A percentile compares a stretch with the other conserved stretches of the same genome.
Evolutionary conservation across 2,888 invertebrate genomes (phyloP).

Genomic region (Epinotia bilunana): DNA sequence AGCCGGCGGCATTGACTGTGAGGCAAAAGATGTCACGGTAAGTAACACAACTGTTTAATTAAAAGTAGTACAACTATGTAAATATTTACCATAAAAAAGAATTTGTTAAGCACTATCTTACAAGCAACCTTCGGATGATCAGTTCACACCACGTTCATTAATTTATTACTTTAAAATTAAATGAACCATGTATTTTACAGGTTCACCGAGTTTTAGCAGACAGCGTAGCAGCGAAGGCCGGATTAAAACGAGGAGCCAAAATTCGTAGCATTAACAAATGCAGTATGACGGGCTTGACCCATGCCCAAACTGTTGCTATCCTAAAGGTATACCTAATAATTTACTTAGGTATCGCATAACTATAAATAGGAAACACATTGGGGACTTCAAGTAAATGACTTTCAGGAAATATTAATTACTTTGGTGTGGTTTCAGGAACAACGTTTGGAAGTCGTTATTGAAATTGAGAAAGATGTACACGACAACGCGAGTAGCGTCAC

Average conservation of each 20-base stretch:
- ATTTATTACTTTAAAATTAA: not conserved
- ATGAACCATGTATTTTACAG: constrained; percentile 71
- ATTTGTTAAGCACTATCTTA: not conserved
- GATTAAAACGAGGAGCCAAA: constrained; percentile 94
- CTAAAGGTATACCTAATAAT: constrained; percentile 87
- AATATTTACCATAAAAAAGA: too few species aligned
- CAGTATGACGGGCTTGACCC: constrained; percentile 92
- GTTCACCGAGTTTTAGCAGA: constrained; percentile 94
- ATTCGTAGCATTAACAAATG: constrained; percentile 95
- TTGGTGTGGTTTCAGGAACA: constrained; percentile 85
- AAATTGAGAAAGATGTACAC: constrained; percentile 85
- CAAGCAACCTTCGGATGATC: not conserved
- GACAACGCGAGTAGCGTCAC: constrained; percentile 61
- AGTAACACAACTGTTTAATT: constrained; percentile 58
- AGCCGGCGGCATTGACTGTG: constrained; percentile 95
- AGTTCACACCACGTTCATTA: too few species aligned
- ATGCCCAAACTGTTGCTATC: constrained; percentile 93
- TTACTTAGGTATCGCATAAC: constrained; percentile 21
- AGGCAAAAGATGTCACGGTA: constrained; percentile 96
- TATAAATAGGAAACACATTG: not conserved
- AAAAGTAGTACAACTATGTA: not conserved
- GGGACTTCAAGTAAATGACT: not conserved
- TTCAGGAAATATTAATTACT: constrained; percentile 23
- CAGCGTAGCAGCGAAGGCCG: constrained; percentile 94
- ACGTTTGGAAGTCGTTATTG: constrained; percentile 90